These are phyloP conservation scores for Sparus aurata DNA, from an alignment of 2,797 vertebrate genomes.

Conservation along the genomic window DNA sequence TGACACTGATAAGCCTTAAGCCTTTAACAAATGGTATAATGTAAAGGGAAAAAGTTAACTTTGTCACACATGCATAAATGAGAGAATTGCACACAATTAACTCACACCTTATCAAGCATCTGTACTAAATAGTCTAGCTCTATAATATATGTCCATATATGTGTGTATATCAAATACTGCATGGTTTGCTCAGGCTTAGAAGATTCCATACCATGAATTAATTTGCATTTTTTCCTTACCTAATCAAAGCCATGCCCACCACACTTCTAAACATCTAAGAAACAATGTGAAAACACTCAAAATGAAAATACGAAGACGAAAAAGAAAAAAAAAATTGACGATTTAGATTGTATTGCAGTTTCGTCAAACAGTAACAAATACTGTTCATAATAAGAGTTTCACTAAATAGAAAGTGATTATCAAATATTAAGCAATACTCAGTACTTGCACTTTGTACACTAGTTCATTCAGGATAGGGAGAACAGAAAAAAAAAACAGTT, in stretches of 20 bases:
- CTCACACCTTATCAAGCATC: constrained; percentile 99
- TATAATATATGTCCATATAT: constrained; percentile 87
- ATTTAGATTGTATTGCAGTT: constrained; percentile 97
- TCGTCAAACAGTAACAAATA: constrained; percentile 93
- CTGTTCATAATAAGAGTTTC: constrained; percentile 90
- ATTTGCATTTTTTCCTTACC: constrained; percentile 92
- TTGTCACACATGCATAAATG: constrained; percentile 99
- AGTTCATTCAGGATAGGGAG: constrained; percentile 87
- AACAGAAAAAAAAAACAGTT: constrained; percentile 81
- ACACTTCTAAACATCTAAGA: constrained; percentile 90
- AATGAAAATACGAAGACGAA: constrained; percentile 77
- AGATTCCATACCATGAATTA: constrained; percentile 92
- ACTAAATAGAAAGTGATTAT: constrained; percentile 95
- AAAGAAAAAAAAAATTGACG: constrained; percentile 85
- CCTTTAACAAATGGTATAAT: constrained; percentile 92
- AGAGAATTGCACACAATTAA: constrained; percentile 99
- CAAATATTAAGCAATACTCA: constrained; percentile 94
- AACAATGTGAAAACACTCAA: constrained; percentile 85
- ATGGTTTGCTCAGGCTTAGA: constrained; percentile 96
- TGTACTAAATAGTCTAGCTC: constrained; percentile 97
- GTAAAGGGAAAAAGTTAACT: constrained; percentile 91
- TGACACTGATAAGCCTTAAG: constrained; percentile 92
- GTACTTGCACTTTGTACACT: constrained; percentile 93
- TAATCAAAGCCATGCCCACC: constrained; percentile 95
- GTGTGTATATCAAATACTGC: constrained; percentile 95